Base-by-base conservation (phyloP, 2,888 invertebrate species). In the Neoaliturus tenellus region DNA sequence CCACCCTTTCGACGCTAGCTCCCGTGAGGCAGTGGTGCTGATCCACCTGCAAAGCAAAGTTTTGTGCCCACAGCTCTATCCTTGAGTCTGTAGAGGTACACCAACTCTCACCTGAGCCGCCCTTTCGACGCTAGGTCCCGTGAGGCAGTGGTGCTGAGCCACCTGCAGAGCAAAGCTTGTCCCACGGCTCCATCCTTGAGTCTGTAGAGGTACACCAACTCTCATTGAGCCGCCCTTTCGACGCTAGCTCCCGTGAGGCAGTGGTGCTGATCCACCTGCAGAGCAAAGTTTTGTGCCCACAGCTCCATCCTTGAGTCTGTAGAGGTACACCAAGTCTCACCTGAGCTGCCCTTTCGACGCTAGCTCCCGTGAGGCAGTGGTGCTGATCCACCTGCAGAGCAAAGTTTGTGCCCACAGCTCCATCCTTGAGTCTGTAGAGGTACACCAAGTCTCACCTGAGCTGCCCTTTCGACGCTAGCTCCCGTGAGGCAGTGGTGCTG, bases 121-220 rank as follows among this genome's bases (percentile, higher is more conserved):
- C 71, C 95, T 90, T 1, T 90, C 87, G 0, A 95, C 90, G 8
- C 95, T 89, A 0, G 89, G 87, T 0, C 88, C 86, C 17, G 92
- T 91, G 6, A 96, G 89, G 0, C 95, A 95, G 78, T 92, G 92
- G 80, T 92, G 91, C 17, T 90, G 90, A 0, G 96, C 96, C 69
- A 95, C 93, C 69, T 93, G 92, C 82, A 92, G 92, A 14, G 96
- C 95, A 89, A 93, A 94, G 90, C 96, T 95, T 71, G 90, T 89
- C 23, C 90, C 0, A 93, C 92, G 71, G 91, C 89, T 14, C 96
- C 96, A 78, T 92, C 92, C 3, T 91, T 91, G 69, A 95, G 89
- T 85, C 94, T 94, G 90, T 93, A 95, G 55, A 96, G 91, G 89
- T 95, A 95, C 3, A 95, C 93, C 17, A 96, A 91, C 84, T 92